A percentile compares a stretch with the other conserved stretches of the same genome.
Evolutionary conservation across 2,888 invertebrate species (phyloP).

Genomic region (Eurytoma californica): DNA sequence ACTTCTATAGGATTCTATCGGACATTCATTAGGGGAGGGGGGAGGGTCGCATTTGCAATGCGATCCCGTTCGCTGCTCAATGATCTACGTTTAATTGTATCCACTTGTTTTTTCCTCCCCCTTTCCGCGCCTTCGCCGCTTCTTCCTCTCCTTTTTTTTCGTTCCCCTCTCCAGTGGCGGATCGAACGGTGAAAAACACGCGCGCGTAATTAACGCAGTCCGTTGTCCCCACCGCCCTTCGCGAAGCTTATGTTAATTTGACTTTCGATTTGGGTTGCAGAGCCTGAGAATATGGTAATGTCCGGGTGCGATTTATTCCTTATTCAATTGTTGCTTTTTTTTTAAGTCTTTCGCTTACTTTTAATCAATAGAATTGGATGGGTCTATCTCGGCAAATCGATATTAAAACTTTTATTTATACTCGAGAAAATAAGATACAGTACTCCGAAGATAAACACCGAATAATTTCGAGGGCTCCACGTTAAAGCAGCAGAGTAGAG

Average conservation of each 20-base stretch:
- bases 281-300: too few species aligned
- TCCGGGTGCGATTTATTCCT: too few species aligned
- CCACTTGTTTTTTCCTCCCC: constrained; percentile 11
- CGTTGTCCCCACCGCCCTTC: background rate
- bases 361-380: too few species aligned
- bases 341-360: too few species aligned
- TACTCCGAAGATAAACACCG: too few species aligned
- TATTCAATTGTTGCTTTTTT: too few species aligned
- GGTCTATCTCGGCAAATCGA: too few species aligned
- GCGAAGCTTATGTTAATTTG: background rate
- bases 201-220: constrained; percentile 29
- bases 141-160: background rate
- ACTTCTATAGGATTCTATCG: constrained; percentile 51
- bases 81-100: constrained; percentile 52
- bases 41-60: constrained; percentile 45
- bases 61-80: constrained; percentile 53
- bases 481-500: background rate
- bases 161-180: background rate
- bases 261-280: background rate
- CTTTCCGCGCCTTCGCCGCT: background rate
- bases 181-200: background rate
- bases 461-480: too few species aligned
- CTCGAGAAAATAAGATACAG: too few species aligned
- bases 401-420: too few species aligned
- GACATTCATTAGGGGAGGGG: constrained; percentile 52